A percentile compares a stretch with the other conserved stretches of the same genome.
phyloP scores from a whole-genome alignment of 1,140 invertebrate genomes.

The Parasteatoda tepidariorum region DNA sequence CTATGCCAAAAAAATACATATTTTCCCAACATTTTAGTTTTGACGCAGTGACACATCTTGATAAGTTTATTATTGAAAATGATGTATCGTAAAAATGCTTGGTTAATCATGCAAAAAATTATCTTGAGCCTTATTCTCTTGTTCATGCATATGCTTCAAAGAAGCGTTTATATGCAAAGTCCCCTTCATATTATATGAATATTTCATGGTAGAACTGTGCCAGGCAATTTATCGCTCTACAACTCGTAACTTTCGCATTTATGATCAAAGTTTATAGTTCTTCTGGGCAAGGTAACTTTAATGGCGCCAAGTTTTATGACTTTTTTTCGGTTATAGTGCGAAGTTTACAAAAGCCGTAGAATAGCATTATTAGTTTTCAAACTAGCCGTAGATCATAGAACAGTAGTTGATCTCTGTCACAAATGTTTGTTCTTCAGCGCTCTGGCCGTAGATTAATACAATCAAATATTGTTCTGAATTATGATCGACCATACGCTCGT shows the following conservation, averaged over 20 bases:
- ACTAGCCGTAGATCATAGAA: constrained; percentile 40
- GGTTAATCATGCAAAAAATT: constrained; percentile 50
- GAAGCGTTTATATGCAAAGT: constrained; percentile 53
- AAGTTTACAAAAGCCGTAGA: constrained; percentile 52
- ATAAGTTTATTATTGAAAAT: constrained; percentile 53
- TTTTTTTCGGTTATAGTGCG: constrained; percentile 52
- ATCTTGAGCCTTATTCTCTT: constrained; percentile 13
- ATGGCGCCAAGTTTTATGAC: constrained; percentile 52
- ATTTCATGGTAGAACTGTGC: constrained; percentile 51
- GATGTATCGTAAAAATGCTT: constrained; percentile 44
- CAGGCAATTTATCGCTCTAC: constrained; percentile 56
- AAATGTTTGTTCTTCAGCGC: constrained; percentile 14
- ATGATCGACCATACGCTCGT: neutral
- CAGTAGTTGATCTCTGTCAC: constrained; percentile 40
- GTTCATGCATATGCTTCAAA: constrained; percentile 41
- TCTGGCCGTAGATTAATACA: neutral
- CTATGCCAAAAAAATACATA: neutral
- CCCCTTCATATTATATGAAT: constrained; percentile 49
- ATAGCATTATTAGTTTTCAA: constrained; percentile 58
- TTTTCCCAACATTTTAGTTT: too few relatives aligned
- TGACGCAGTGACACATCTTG: constrained; percentile 25
- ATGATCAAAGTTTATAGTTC: constrained; percentile 58
- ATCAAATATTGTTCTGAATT: neutral
- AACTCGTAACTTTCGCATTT: constrained; percentile 58
- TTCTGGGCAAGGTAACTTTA: constrained; percentile 55